Base-by-base conservation (phyloP, 2,797 vertebrate species). In the Gymnocypris eckloni region DNA sequence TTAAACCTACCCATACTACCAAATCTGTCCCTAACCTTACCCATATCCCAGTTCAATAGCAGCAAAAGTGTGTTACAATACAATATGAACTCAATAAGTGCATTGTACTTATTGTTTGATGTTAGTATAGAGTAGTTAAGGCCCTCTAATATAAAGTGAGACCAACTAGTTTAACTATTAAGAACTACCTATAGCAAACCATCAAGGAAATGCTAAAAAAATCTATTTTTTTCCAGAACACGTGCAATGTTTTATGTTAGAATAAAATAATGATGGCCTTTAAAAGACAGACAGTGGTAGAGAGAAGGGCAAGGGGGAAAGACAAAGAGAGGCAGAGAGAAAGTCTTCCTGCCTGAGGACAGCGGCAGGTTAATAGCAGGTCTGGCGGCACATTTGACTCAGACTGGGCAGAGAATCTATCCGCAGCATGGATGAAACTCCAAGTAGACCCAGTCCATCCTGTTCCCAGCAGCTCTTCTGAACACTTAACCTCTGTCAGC, bases 341-440 rank as follows among this genome's bases (percentile, higher is more conserved):
- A 77, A 77, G 64, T 64, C 80, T 54, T 50, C 39, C 83, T 67
- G 83, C 86, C 87, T 87, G 88, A 90, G 92, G 91, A 91, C 91
- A 89, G 91, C 87, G 90, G 92, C 93, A 94, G 92, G 94, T 92
- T 92, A 93, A 92, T 91, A 91, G 91, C 84, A 59, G 89, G 90
- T 87, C 90, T 90, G 90, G 91, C 91, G 91, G 92, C 89, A 48
- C 59, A 73, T 81, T 83, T 82, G 67, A 88, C 72, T 70, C 86
- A 79, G 59, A 83, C 84, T 79, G 84, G 59, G 86, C 85, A 76
- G 50, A 84, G 72, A 86, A 80, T 84, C 86, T 82, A 85, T 84
- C 81, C 80, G 66, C 59, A 70, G 82, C 86, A 84, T 86, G 79
- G 50, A 82, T 71, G 81, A 64, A 72, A 41, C 72, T 61, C 52